Base-by-base conservation (phyloP, 2,113 vertebrate species). In the Dasyprocta punctata region DNA sequence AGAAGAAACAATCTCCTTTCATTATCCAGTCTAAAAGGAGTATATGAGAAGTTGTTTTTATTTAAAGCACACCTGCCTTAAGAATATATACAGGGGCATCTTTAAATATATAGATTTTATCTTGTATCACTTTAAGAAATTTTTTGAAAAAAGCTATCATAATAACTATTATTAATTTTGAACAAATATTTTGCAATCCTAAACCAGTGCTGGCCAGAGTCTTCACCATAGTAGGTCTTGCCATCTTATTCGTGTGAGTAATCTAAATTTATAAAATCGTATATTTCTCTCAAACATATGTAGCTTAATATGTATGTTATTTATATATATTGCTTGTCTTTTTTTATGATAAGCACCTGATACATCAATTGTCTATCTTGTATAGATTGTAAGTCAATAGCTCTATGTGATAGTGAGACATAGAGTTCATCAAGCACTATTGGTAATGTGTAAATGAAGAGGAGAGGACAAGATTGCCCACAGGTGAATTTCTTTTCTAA, bases 401-500 rank as follows among this genome's bases (percentile, higher is more conserved):
- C 63, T 67, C 41, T 14, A 22, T 0, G 33, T n/a, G 33, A 85
- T 89, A 75, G 28, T 67, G 94, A 54, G 89, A 75, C n/a, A 52
- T 56, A 95, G 3, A 69, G 69, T 89, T 78, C 44, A 73, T 93
- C 75, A 97, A 92, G 8, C 75, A 60, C 41, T 96, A 49, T 52
- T 63, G 88, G 28, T 69, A 30, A 89, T 65, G 8, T 80, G 49
- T 52, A 54, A 81, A 96, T 95, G n/a, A 89, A 88, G 49, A 73
- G 6, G 28, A 73, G 33, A 96, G 9, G 47, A 93, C 19, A 88
- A 91, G 4, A 38, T 88, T 87, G 84, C 58, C 38, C 36, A 24
- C 44, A 14, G 22, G 92, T 96, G 47, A 95, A 95, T 94, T 98
- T 94, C n/a, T 93, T 71, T 96, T 96, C 56, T 98, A 80, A 95